These are phyloP conservation scores for Pyrocephalus nanus DNA, from an alignment of 2,797 vertebrate genomes.

Conservation along the genomic window DNA sequence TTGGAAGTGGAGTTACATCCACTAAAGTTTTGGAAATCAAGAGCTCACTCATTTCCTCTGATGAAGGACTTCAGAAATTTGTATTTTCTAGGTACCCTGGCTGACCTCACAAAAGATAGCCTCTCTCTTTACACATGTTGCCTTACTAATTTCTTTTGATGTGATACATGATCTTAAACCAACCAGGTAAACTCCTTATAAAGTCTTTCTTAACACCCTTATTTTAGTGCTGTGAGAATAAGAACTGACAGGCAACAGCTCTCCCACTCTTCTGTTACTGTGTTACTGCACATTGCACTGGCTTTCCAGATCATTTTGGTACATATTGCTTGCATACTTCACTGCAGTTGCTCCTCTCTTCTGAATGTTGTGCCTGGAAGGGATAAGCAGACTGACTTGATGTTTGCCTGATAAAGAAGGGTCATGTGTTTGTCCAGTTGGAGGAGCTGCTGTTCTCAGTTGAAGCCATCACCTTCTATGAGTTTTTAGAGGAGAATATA, in stretches of 20 bases:
- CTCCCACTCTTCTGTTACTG: background rate
- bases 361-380: background rate
- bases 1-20: background rate
- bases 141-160: background rate
- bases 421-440: background rate
- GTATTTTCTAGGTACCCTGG: background rate
- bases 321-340: background rate
- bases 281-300: background rate
- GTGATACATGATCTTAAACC: background rate
- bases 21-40: background rate
- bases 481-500: background rate
- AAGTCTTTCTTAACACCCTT: background rate
- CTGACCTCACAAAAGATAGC: background rate
- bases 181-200: background rate
- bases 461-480: background rate
- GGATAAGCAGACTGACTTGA: background rate
- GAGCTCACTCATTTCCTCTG: background rate
- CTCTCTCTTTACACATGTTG: background rate
- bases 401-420: background rate
- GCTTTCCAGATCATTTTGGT: background rate
- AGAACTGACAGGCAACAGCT: background rate
- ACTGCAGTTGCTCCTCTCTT: background rate
- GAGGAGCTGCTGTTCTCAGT: background rate
- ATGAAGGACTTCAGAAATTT: background rate
- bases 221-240: background rate